Conservation (phyloP, 2,113 vertebrate species). For the Kryptolebias marmoratus region DNA sequence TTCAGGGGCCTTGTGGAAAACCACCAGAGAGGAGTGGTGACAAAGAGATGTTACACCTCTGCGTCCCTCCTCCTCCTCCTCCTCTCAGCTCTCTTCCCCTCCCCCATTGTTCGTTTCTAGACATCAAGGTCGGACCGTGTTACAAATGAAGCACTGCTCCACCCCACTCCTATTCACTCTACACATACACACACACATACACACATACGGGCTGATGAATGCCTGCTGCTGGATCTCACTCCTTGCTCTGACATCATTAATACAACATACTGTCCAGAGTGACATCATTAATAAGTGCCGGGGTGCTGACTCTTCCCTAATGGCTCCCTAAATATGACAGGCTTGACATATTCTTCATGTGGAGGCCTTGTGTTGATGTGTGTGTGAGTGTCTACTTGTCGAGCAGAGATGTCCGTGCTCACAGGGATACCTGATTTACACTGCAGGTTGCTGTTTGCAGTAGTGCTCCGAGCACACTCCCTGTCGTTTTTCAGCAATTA, state of each 20-base stretch:
- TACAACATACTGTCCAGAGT: constrained; percentile 68
- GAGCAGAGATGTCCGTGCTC: constrained; percentile 30
- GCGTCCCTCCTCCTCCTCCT: constrained; percentile 41
- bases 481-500: constrained; percentile 68
- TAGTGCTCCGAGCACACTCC: constrained; percentile 47
- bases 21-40: constrained; percentile 68
- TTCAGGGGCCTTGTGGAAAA: constrained; percentile 54
- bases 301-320: constrained; percentile 66
- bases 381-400: constrained; percentile 27
- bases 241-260: constrained; percentile 75
- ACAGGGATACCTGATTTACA: constrained; percentile 57
- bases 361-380: constrained; percentile 29
- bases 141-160: constrained; percentile 64
- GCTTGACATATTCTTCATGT: constrained; percentile 53
- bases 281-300: constrained; percentile 73
- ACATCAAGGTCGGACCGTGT: constrained; percentile 71
- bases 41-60: constrained; percentile 77
- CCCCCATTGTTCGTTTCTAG: constrained; percentile 67
- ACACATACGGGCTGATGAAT: constrained; percentile 44
- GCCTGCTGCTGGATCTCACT: constrained; percentile 50
- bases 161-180: constrained; percentile 50
- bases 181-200: constrained; percentile 25
- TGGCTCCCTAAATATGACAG: constrained; percentile 72
- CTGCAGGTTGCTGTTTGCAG: constrained; percentile 49
- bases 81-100: constrained; percentile 46